phyloP scores from a whole-genome alignment of 2,113 vertebrate species.

The Microcebus ravelobensis region DNA sequence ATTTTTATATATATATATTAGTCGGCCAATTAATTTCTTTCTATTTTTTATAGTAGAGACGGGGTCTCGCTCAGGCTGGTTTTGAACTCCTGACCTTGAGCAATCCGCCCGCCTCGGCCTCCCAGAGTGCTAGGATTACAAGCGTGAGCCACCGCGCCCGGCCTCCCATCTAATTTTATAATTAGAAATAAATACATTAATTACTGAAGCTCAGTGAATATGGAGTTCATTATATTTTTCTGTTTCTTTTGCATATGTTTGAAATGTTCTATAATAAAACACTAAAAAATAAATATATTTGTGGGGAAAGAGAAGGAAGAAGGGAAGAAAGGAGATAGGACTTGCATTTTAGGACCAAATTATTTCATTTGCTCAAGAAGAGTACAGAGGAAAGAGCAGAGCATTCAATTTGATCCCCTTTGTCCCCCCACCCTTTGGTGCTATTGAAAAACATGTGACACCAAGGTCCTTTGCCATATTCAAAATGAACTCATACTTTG shows the following conservation, averaged over 20 bases:
- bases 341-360: neutral
- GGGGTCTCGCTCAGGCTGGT: too few species aligned
- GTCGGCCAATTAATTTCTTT: too few species aligned
- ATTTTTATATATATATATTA: too few species aligned
- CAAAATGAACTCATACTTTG: neutral
- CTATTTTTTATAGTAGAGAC: too few species aligned
- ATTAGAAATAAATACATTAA: slow-evolving; percentile 32
- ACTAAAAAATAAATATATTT: neutral
- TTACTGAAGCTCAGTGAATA: neutral
- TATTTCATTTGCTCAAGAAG: neutral
- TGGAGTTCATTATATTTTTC: neutral
- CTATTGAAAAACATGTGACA: neutral
- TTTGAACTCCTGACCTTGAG: too few species aligned
- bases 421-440: neutral
- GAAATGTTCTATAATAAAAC: slow-evolving; percentile 1
- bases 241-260: neutral
- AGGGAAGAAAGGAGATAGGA: neutral
- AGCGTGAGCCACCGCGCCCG: too few species aligned
- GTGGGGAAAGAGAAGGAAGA: neutral
- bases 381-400: neutral
- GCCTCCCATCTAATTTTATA: neutral
- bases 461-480: neutral
- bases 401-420: neutral
- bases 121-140: too few species aligned
- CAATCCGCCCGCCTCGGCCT: too few species aligned